A percentile compares a stretch with the other conserved stretches of the same genome.
Evolutionary conservation across 2,888 invertebrate genomes (phyloP).

Genomic region (Xestia xanthographa): DNA sequence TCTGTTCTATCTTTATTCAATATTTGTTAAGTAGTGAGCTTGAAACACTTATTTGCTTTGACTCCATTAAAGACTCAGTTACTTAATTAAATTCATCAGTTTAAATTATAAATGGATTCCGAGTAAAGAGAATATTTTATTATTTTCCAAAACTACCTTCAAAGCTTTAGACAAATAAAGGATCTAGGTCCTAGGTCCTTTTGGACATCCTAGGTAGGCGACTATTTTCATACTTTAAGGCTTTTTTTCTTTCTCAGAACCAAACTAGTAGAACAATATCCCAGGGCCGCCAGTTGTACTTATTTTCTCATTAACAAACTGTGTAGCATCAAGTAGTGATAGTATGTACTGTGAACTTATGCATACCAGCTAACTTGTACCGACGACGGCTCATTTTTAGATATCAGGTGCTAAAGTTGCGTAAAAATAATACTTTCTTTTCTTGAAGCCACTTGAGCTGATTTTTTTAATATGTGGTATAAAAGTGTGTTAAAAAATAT

Average conservation of each 20-base stretch:
- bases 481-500: too few relatives aligned
- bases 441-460: too few relatives aligned
- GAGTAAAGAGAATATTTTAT: slow-evolving; percentile 27
- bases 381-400: too few relatives aligned
- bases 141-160: slow-evolving; percentile 1
- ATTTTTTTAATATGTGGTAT: too few relatives aligned
- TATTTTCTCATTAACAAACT: too few relatives aligned
- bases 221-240: neutral
- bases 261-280: neutral
- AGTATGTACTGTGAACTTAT: too few relatives aligned
- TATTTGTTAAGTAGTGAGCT: neutral
- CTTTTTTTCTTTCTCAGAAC: neutral
- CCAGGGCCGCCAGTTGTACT: too few relatives aligned
- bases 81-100: neutral
- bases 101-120: slow-evolving; percentile 11
- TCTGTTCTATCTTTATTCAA: slow-evolving; percentile 35
- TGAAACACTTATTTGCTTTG: slow-evolving; percentile 25
- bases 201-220: neutral
- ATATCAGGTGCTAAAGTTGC: too few relatives aligned
- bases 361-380: too few relatives aligned
- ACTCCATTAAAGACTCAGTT: neutral
- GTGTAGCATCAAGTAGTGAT: too few relatives aligned
- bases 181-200: too few relatives aligned
- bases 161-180: neutral
- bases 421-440: too few relatives aligned